Percentiles rank a stretch among this genome's conserved stretches.
Evolutionary conservation across 2,888 invertebrate species (phyloP).

Genomic region (Parnassius orleans): DNA sequence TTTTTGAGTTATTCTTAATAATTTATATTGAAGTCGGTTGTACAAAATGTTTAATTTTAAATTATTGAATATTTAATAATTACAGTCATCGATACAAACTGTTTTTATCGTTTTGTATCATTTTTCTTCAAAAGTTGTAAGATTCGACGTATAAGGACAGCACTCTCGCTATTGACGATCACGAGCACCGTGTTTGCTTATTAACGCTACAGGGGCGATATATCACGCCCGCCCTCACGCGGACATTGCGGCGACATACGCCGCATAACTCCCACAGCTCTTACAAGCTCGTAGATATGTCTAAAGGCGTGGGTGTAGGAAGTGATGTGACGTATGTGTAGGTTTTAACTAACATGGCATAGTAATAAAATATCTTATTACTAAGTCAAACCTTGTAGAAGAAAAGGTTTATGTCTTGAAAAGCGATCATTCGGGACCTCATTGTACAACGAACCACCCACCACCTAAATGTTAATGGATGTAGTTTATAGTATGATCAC

Average conservation of each 20-base stretch:
- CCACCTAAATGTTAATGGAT: too few species aligned
- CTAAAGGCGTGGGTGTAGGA: conserved; percentile 7
- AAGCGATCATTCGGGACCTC: too few species aligned
- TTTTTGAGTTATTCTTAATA: too few species aligned
- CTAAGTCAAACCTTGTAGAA: neutral
- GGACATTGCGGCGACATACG: conserved; percentile 47
- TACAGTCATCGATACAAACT: too few species aligned
- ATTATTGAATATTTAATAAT: too few species aligned
- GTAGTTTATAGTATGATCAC: too few species aligned
- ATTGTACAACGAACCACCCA: too few species aligned
- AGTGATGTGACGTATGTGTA: conserved; percentile 11
- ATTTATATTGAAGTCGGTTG: too few species aligned
- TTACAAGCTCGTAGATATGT: conserved; percentile 24
- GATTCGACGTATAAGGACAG: conserved; percentile 43
- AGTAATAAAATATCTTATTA: neutral
- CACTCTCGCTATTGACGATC: conserved; percentile 68
- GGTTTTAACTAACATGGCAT: conserved; percentile 16
- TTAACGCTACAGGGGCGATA: conserved; percentile 78
- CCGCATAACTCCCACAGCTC: conserved; percentile 37
- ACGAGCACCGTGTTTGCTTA: conserved; percentile 76
- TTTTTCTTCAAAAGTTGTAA: neutral
- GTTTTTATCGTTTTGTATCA: too few species aligned
- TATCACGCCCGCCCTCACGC: conserved; percentile 73
- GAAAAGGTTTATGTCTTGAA: too few species aligned
- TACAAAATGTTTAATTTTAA: too few species aligned